These are phyloP conservation scores for Varecia variegata DNA, from an alignment of 2,797 vertebrate species.

Conservation along the genomic window DNA sequence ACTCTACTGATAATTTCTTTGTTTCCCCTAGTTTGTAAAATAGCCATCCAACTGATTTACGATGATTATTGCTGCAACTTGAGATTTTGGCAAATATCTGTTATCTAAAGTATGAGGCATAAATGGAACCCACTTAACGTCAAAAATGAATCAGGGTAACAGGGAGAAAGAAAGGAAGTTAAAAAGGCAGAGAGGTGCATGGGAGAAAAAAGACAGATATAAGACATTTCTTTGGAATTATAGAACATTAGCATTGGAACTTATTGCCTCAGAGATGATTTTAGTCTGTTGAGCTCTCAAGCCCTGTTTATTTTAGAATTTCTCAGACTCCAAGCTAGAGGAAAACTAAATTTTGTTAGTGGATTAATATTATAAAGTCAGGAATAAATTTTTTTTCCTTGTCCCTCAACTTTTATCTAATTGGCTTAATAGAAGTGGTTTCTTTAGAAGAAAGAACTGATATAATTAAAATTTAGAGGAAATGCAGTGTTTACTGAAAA, in stretches of 20 bases:
- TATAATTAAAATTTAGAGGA: conserved; percentile 45
- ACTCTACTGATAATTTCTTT: neutral
- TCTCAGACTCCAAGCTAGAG: neutral
- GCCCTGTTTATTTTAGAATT: neutral
- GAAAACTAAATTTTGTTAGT: conserved; percentile 31
- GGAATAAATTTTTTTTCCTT: conserved; percentile 34
- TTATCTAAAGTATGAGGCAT: neutral
- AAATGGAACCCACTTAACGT: neutral
- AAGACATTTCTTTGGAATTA: neutral
- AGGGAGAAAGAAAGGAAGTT: neutral
- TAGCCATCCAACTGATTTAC: neutral
- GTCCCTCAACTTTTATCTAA: conserved; percentile 36
- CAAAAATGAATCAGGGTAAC: neutral
- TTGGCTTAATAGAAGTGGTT: conserved; percentile 32
- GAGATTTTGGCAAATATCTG: conserved; percentile 3
- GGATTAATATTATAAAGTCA: conserved; percentile 52
- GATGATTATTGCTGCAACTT: conserved; percentile 2
- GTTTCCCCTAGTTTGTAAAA: neutral
- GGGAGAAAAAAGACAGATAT: neutral
- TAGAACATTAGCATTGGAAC: neutral
- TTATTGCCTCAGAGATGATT: neutral
- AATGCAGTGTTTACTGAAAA: conserved; percentile 29
- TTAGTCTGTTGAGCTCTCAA: conserved; percentile 11
- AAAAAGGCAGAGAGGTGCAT: neutral
- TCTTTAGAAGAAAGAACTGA: neutral